Evolutionary conservation across 2,113 vertebrate genomes (phyloP).

Genomic region (Callaeas wilsoni): DNA sequence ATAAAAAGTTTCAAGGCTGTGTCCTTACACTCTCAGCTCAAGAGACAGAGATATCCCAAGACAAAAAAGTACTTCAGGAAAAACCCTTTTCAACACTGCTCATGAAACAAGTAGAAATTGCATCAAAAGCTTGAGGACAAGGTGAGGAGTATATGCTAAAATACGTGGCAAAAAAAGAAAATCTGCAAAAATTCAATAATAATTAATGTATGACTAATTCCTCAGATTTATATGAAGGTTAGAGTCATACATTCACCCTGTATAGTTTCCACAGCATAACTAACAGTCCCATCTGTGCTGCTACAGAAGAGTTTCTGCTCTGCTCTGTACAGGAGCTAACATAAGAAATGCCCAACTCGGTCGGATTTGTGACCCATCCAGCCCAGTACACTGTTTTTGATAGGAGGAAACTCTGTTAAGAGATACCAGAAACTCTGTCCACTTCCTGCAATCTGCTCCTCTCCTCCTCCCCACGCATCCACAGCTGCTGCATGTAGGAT

Average conservation of each 20-base stretch:
- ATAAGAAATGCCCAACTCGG: background rate
- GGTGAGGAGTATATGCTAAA: background rate
- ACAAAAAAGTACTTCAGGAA: background rate
- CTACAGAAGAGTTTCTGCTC: background rate
- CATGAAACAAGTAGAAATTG: background rate
- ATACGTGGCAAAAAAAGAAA: background rate
- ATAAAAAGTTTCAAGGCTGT: background rate
- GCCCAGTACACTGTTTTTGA: rapidly evolving
- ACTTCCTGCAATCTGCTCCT: background rate
- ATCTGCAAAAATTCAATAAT: background rate
- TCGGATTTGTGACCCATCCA: rapidly evolving
- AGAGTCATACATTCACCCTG: background rate
- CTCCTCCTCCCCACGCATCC: background rate
- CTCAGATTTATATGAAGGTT: background rate
- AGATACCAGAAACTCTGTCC: background rate
- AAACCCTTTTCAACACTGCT: background rate
- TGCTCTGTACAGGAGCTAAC: background rate
- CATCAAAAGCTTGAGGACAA: background rate
- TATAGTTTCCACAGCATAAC: background rate
- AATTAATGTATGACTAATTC: background rate
- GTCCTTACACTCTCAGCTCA: background rate
- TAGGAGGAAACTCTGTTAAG: background rate
- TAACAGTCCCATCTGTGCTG: background rate
- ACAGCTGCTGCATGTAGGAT: background rate
- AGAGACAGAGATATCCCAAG: background rate